A percentile compares a stretch with the other conserved stretches of the same genome.
These are phyloP conservation scores for Nomada lathburiana DNA, from an alignment of 2,888 invertebrate genomes.

Conservation along the genomic window DNA sequence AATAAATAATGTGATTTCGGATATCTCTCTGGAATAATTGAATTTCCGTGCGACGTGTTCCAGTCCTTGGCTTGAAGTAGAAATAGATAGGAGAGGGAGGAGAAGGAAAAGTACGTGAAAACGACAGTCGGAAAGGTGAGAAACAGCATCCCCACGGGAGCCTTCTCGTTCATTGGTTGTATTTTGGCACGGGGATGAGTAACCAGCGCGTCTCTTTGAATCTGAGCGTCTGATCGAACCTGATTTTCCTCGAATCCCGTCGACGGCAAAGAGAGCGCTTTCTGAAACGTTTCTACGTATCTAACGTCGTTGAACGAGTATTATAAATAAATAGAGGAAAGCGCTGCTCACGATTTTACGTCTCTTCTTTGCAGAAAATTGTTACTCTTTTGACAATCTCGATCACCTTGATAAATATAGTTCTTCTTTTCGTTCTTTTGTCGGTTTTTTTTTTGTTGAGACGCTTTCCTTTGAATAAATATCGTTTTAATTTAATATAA, in stretches of 20 bases:
- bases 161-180: conserved; percentile 76
- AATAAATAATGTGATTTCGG: not conserved
- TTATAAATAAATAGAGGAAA: conserved; percentile 47
- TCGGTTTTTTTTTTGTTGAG: not conserved
- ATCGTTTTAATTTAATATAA: conserved; percentile 34
- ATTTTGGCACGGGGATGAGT: conserved; percentile 79
- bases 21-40: not conserved
- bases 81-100: not conserved
- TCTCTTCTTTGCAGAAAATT: not conserved
- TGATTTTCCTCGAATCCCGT: conserved; percentile 19
- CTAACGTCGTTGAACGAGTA: conserved; percentile 21
- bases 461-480: conserved; percentile 45
- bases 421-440: not conserved
- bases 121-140: conserved; percentile 56
- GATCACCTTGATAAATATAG: not conserved
- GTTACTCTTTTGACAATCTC: not conserved
- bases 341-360: conserved; percentile 19
- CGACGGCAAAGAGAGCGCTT: conserved; percentile 41
- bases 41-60: not conserved
- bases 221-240: conserved; percentile 22
- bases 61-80: not conserved
- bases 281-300: conserved; percentile 21
- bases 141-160: conserved; percentile 41
- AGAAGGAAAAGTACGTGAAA: conserved; percentile 33
- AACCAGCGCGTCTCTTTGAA: conserved; percentile 58